Percentiles rank a stretch among this genome's conserved stretches.
phyloP scores from a whole-genome alignment of 2,797 vertebrate species.

The Pangasius djambal region DNA sequence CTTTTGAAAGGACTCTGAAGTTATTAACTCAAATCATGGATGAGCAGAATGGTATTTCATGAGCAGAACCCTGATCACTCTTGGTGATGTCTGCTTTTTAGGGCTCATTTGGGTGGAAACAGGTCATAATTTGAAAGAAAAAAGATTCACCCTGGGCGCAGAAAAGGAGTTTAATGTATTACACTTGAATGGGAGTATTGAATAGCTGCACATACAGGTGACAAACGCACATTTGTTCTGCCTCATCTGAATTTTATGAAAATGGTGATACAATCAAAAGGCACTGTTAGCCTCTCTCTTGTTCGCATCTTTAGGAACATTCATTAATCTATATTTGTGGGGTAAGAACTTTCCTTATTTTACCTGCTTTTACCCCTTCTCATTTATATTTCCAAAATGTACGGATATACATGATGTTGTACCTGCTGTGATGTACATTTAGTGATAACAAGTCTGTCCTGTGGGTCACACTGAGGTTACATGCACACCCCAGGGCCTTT shows the following conservation, averaged over 20 bases:
- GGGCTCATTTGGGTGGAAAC: conserved; percentile 56
- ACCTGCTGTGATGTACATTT: neutral
- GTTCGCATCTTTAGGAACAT: conserved; percentile 41
- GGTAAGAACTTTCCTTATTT: neutral
- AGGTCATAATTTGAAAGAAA: conserved; percentile 45
- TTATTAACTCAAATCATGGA: conserved; percentile 50
- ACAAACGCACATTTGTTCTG: conserved; percentile 64
- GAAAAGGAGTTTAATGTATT: conserved; percentile 50
- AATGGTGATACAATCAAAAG: conserved; percentile 38
- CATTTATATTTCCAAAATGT: neutral
- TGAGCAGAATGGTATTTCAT: conserved; percentile 48
- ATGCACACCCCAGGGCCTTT: conserved; percentile 74
- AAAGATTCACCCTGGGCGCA: conserved; percentile 20
- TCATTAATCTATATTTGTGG: conserved; percentile 18
- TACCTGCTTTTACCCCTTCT: neutral
- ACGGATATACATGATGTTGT: neutral
- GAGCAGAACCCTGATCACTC: conserved; percentile 45
- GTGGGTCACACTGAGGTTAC: conserved; percentile 77
- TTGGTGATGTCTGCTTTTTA: conserved; percentile 54
- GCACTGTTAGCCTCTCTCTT: conserved; percentile 48
- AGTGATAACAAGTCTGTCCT: conserved; percentile 64
- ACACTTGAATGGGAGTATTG: conserved; percentile 57
- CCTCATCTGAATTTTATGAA: conserved; percentile 60
- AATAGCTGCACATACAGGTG: conserved; percentile 58
- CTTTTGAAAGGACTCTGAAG: conserved; percentile 43